phyloP scores from a whole-genome alignment of 2,888 invertebrate genomes.

The Orthonychiurus folsomi region DNA sequence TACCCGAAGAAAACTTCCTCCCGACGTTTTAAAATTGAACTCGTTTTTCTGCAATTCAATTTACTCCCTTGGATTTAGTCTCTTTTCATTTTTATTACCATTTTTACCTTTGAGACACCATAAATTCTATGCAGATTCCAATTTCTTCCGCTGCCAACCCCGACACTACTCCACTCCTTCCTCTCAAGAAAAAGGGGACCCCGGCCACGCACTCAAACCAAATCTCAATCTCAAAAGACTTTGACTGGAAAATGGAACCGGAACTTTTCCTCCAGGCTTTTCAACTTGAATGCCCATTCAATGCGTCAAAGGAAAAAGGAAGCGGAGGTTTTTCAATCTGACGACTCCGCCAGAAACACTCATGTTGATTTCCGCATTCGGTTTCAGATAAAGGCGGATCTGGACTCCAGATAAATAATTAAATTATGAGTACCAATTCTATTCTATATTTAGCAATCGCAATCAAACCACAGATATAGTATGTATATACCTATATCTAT shows the following conservation, averaged over 20 bases:
- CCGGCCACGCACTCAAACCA: neutral
- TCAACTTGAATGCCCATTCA: neutral
- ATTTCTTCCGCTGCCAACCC: slow-evolving; percentile 34
- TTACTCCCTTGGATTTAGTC: slow-evolving; percentile 41
- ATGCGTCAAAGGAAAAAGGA: too few relatives aligned
- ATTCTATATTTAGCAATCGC: too few relatives aligned
- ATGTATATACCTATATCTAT: too few relatives aligned
- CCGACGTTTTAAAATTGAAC: slow-evolving; percentile 41
- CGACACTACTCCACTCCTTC: too few relatives aligned
- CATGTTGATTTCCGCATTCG: too few relatives aligned
- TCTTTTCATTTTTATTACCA: slow-evolving; percentile 41
- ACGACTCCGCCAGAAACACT: too few relatives aligned
- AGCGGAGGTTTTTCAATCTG: too few relatives aligned
- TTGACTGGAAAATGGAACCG: neutral
- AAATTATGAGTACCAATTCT: too few relatives aligned
- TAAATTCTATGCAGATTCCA: slow-evolving; percentile 42
- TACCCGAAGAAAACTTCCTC: slow-evolving; percentile 11
- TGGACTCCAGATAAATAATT: too few relatives aligned
- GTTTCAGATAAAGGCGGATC: too few relatives aligned
- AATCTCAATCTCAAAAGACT: neutral
- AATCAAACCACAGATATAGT: too few relatives aligned
- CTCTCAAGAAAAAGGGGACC: too few relatives aligned
- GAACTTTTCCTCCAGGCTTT: neutral
- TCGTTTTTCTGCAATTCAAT: slow-evolving; percentile 42
- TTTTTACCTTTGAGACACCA: slow-evolving; percentile 41